Conservation (phyloP, 2,113 vertebrate species). For the Balaenoptera acutorostrata region DNA sequence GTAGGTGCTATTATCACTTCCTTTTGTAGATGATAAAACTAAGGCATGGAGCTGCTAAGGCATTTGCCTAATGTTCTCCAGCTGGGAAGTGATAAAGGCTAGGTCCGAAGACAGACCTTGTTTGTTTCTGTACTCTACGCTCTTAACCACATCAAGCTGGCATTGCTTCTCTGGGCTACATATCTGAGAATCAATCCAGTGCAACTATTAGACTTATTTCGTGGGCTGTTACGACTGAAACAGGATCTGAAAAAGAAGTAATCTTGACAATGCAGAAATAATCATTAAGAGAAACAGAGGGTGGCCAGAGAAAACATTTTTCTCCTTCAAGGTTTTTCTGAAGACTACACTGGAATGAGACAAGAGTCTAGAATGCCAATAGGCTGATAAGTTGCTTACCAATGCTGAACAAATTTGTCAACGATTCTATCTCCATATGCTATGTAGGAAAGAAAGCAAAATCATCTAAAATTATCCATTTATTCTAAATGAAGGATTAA, state of each 20-base stretch:
- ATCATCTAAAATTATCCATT: not conserved
- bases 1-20: not conserved
- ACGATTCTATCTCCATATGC: not conserved
- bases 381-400: conserved; percentile 23
- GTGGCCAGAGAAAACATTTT: not conserved
- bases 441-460: not conserved
- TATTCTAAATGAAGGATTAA: not conserved
- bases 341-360: not conserved
- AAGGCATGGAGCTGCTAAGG: not conserved
- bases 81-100: not conserved
- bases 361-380: not conserved
- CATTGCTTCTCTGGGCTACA: not conserved
- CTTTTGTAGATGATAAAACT: not conserved
- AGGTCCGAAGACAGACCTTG: not conserved
- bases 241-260: not conserved
- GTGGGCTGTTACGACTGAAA: not conserved
- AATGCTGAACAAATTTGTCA: not conserved
- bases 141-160: not conserved
- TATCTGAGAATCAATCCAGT: not conserved
- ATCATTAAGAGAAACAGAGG: not conserved
- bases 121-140: not conserved
- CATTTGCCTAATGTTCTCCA: not conserved
- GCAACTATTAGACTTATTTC: not conserved
- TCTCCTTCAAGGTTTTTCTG: not conserved
- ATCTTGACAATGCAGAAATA: not conserved